These are phyloP conservation scores for Scalopus aquaticus DNA, from an alignment of 2,113 vertebrate species.

Conservation along the genomic window DNA sequence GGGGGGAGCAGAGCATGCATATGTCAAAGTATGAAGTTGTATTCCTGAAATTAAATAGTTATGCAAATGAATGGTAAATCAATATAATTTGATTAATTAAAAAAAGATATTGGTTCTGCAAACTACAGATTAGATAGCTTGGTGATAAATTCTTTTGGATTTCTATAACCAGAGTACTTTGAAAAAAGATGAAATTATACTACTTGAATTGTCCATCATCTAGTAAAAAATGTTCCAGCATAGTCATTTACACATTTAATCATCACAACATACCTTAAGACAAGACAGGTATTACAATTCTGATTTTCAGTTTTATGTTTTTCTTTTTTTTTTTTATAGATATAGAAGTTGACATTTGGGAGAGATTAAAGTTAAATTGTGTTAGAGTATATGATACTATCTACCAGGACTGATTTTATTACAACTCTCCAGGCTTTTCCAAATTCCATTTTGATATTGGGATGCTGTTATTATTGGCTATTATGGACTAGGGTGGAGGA, in stretches of 20 bases:
- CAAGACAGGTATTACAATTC: not conserved
- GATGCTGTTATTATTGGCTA: not conserved
- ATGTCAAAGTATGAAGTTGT: too few species aligned
- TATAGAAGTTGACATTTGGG: not conserved
- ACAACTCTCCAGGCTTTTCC: not conserved
- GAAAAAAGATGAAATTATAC: not conserved
- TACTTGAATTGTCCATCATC: not conserved
- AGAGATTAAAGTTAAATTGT: not conserved
- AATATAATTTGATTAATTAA: too few species aligned
- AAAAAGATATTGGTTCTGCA: not conserved
- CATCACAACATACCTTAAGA: not conserved
- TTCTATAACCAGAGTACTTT: not conserved
- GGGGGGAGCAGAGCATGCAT: too few species aligned
- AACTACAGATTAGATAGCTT: not conserved
- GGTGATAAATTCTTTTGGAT: not conserved
- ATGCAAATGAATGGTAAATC: too few species aligned
- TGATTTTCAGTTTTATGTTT: not conserved
- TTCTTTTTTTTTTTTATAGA: not conserved
- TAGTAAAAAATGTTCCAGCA: not conserved
- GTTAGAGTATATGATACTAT: not conserved
- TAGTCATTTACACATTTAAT: not conserved
- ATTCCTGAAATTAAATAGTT: too few species aligned
- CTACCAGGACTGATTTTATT: not conserved
- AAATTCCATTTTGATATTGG: conserved; percentile 18
- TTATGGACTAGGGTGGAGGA: not conserved